Conservation (phyloP, 1,140 invertebrate genomes). For the Ylistrum balloti region DNA sequence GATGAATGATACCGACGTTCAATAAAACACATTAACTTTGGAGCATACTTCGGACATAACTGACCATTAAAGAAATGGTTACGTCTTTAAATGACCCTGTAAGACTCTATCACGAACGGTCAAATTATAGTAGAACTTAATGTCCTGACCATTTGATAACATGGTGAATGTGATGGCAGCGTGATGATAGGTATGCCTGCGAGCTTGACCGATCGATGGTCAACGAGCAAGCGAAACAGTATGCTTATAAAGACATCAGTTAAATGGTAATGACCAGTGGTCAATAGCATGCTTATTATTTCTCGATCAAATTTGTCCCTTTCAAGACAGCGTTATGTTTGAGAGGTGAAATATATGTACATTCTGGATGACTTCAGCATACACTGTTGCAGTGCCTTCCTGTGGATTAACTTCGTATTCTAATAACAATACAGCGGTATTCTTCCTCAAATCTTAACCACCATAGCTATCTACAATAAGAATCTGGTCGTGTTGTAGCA, state of each 20-base stretch:
- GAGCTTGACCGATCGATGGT: neutral
- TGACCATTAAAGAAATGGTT: slow-evolving; percentile 15
- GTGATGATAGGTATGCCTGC: neutral
- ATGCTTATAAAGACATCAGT: neutral
- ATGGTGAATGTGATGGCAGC: neutral
- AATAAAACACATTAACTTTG: neutral
- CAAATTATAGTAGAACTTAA: neutral
- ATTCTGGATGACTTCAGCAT: neutral
- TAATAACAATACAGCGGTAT: too few species aligned
- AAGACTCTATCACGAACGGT: neutral
- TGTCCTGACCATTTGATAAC: neutral
- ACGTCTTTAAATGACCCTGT: neutral
- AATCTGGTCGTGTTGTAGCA: too few species aligned
- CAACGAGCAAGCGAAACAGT: neutral
- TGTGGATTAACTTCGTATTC: too few species aligned
- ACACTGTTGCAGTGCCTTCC: neutral
- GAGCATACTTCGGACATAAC: neutral
- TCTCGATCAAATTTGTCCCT: neutral
- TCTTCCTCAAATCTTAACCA: too few species aligned
- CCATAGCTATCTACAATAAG: too few species aligned
- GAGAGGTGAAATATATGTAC: neutral
- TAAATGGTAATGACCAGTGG: neutral
- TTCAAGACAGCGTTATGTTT: neutral
- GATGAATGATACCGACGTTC: neutral
- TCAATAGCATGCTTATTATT: neutral